Evolutionary conservation across 2,113 vertebrate genomes (phyloP).

Genomic region (Xenus cinereus): DNA sequence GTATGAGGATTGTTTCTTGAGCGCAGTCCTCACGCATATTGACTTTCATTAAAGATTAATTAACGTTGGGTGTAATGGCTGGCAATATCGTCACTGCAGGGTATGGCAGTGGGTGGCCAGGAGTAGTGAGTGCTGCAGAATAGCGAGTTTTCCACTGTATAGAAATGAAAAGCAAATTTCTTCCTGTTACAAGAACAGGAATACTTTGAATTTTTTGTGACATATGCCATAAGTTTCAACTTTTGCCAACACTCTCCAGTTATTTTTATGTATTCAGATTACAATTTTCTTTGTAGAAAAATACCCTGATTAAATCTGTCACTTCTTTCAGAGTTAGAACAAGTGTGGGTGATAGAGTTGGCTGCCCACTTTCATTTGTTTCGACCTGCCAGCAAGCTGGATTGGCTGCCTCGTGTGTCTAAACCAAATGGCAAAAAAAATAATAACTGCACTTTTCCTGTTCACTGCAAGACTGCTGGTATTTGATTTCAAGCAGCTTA

Average conservation of each 20-base stretch:
- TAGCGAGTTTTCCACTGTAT: neutral
- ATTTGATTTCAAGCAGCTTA: neutral
- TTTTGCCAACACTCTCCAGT: neutral
- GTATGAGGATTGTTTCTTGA: neutral
- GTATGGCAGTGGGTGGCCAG: neutral
- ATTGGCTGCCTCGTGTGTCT: neutral
- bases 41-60: neutral
- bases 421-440: neutral
- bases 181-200: neutral
- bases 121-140: neutral
- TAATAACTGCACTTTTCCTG: neutral
- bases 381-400: constrained; percentile 13
- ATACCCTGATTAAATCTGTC: constrained; percentile 12
- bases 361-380: constrained; percentile 21
- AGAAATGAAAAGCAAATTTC: neutral
- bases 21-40: neutral
- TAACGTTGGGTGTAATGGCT: neutral
- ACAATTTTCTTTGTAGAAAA: constrained; percentile 21
- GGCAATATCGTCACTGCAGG: neutral
- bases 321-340: neutral
- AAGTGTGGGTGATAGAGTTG: neutral
- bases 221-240: neutral
- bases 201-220: neutral
- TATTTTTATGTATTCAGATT: neutral
- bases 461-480: constrained; percentile 14